phyloP scores from a whole-genome alignment of 2,888 invertebrate genomes.

The Orthosia incerta region DNA sequence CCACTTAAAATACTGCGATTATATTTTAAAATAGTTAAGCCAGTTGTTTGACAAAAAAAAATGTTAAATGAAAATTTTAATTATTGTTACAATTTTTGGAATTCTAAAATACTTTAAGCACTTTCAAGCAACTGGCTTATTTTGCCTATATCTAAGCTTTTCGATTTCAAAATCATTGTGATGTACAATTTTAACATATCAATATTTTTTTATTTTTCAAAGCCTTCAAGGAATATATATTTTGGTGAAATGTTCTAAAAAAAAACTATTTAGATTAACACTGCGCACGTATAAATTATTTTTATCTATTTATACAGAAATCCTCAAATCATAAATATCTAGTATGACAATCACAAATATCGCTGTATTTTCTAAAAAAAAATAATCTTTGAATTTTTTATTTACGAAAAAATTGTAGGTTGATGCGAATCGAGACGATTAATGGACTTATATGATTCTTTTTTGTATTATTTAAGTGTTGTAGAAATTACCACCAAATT shows the following conservation, averaged over 20 bases:
- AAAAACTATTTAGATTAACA: constrained; percentile 69
- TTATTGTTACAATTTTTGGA: constrained; percentile 1
- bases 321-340: constrained; percentile 33
- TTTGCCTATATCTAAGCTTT: constrained; percentile 52
- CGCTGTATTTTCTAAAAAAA: constrained; percentile 4
- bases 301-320: constrained; percentile 64
- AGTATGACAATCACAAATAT: constrained; percentile 15
- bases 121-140: constrained; percentile 32
- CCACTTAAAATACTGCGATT: constrained; percentile 34
- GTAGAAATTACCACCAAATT: constrained; percentile 14
- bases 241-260: constrained; percentile 75
- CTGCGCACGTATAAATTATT: constrained; percentile 73
- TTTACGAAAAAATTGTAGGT: constrained; percentile 26
- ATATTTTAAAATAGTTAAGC: constrained; percentile 29
- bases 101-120: constrained; percentile 36
- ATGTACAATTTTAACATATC: constrained; percentile 87
- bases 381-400: constrained; percentile 7
- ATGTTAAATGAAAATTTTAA: constrained; percentile 4
- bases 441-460: constrained; percentile 20
- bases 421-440: constrained; percentile 12
- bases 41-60: constrained; percentile 34
- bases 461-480: constrained; percentile 12
- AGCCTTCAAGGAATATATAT: constrained; percentile 81
- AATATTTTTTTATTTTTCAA: constrained; percentile 76
- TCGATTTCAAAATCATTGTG: constrained; percentile 73